A percentile compares a stretch with the other conserved stretches of the same genome.
These are phyloP conservation scores for Daubentonia madagascariensis DNA, from an alignment of 2,113 vertebrate species.

Conservation along the genomic window DNA sequence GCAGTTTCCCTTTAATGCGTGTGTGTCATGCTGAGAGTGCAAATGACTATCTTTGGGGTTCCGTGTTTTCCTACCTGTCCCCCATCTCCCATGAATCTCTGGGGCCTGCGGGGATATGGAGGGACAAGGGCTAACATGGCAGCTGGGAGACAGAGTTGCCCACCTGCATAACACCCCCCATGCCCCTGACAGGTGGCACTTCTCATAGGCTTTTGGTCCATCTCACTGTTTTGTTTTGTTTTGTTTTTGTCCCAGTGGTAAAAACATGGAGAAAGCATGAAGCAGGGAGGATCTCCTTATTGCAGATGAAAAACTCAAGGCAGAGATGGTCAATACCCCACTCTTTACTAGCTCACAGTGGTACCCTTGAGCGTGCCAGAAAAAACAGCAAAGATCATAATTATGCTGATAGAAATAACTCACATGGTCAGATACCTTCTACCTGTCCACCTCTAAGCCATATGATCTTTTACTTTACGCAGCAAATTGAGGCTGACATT, in stretches of 20 bases:
- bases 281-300: background rate
- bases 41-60: too few relatives aligned
- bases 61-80: too few relatives aligned
- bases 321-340: background rate
- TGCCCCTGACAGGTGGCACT: background rate
- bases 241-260: background rate
- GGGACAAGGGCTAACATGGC: too few relatives aligned
- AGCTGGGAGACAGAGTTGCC: background rate
- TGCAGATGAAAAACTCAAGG: background rate
- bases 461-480: background rate
- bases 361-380: accelerated
- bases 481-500: background rate
- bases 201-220: background rate
- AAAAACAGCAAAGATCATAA: background rate
- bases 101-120: accelerated
- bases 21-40: too few relatives aligned
- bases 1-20: background rate
- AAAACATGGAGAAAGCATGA: background rate
- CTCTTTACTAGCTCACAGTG: too few relatives aligned
- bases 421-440: accelerated
- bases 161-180: too few relatives aligned
- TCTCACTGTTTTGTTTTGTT: background rate
- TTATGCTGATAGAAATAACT: background rate
- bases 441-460: background rate
- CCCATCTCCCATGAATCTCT: background rate